Conservation (phyloP, 1,140 invertebrate genomes). For the Macrobrachium nipponense region DNA sequence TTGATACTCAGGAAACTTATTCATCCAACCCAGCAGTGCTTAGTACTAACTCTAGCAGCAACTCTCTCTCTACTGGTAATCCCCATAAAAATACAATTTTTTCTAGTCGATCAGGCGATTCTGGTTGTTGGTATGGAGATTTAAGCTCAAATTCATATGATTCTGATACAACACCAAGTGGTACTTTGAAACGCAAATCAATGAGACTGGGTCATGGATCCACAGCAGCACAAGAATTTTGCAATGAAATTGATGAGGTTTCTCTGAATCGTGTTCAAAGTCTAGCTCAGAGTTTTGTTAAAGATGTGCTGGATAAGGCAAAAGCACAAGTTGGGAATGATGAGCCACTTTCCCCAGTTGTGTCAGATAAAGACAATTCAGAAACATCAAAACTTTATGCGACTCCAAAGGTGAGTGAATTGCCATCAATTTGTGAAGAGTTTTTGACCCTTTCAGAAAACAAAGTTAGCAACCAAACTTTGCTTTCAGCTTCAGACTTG, state of each 20-base stretch:
- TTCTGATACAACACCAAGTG: too few relatives aligned
- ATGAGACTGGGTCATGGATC: background rate
- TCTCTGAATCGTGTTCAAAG: background rate
- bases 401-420: background rate
- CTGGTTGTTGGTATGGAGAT: too few relatives aligned
- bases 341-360: background rate
- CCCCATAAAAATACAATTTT: background rate
- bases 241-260: background rate
- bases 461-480: too few relatives aligned
- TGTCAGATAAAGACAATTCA: background rate
- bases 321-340: too few relatives aligned
- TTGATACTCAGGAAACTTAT: slow-evolving; percentile 39
- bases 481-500: too few relatives aligned
- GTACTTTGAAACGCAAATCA: too few relatives aligned
- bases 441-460: too few relatives aligned
- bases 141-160: too few relatives aligned
- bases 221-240: background rate
- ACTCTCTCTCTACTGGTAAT: background rate
- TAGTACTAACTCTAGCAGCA: background rate
- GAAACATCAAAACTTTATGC: background rate
- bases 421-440: too few relatives aligned
- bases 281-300: background rate
- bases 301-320: slow-evolving; percentile 3
- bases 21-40: background rate
- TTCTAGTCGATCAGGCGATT: background rate